A percentile compares a stretch with the other conserved stretches of the same genome.
phyloP scores from a whole-genome alignment of 2,888 invertebrate genomes.

The Conus canariensis region DNA sequence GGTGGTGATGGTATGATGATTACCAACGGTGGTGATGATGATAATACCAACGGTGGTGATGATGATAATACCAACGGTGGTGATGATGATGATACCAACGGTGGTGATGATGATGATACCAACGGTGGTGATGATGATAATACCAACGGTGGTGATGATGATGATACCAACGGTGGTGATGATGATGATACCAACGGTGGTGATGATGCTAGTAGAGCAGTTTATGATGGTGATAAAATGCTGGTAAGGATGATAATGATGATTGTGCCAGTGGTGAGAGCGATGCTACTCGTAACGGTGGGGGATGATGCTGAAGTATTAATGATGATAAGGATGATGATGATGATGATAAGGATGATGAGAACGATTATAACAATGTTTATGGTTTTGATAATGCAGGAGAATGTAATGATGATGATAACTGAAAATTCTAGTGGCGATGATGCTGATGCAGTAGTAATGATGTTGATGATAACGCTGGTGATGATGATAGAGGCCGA shows the following conservation, averaged over 20 bases:
- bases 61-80: not conserved
- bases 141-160: not conserved
- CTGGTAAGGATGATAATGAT: not conserved
- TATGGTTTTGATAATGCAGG: no score
- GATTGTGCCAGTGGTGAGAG: not conserved
- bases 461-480: not conserved
- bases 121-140: not conserved
- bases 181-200: not conserved
- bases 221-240: not conserved
- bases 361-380: no score
- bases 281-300: not conserved
- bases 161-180: not conserved
- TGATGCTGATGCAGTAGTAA: not conserved
- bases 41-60: not conserved
- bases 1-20: not conserved
- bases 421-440: no score
- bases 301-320: not conserved
- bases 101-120: not conserved
- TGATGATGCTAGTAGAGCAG: not conserved
- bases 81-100: not conserved
- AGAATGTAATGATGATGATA: no score
- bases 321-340: no score
- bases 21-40: not conserved
- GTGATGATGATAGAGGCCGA: not conserved
- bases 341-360: no score